Evolutionary conservation across 2,797 vertebrate species (phyloP).

Genomic region (Tragelaphus eurycerus): DNA sequence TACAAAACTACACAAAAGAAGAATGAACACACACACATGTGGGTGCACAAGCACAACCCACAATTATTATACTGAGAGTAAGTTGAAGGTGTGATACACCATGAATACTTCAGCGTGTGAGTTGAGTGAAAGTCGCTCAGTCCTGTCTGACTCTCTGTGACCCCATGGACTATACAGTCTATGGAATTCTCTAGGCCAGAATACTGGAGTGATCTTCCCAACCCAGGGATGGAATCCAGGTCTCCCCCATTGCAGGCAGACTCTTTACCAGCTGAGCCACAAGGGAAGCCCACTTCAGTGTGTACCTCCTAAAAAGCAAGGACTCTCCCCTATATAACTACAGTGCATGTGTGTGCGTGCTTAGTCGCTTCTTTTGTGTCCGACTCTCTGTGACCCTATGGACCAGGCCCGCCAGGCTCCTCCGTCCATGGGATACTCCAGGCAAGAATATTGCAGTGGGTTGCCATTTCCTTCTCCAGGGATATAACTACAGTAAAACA

Average conservation of each 20-base stretch:
- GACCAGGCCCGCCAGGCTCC: not conserved
- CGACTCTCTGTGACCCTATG: not conserved
- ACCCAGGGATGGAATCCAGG: not conserved
- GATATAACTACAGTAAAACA: not conserved
- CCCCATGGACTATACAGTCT: not conserved
- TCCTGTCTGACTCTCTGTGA: not conserved
- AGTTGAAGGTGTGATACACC: not conserved
- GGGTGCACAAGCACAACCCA: not conserved
- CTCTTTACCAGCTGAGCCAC: not conserved
- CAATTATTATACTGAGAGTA: not conserved
- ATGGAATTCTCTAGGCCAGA: not conserved
- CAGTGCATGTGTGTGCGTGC: fast-evolving
- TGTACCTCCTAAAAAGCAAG: not conserved
- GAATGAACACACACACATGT: not conserved
- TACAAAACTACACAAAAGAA: not conserved
- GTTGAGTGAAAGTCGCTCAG: not conserved
- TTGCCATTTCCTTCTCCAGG: not conserved
- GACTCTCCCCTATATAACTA: not conserved
- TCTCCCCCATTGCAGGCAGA: not conserved
- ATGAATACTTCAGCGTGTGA: not conserved
- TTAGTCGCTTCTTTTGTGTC: fast-evolving
- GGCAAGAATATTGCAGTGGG: not conserved
- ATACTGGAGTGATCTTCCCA: not conserved
- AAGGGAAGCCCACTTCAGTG: not conserved
- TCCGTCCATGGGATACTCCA: not conserved